Percentiles rank a stretch among this genome's conserved stretches.
phyloP scores from a whole-genome alignment of 1,140 invertebrate species.

The Drosophila ironensis region DNA sequence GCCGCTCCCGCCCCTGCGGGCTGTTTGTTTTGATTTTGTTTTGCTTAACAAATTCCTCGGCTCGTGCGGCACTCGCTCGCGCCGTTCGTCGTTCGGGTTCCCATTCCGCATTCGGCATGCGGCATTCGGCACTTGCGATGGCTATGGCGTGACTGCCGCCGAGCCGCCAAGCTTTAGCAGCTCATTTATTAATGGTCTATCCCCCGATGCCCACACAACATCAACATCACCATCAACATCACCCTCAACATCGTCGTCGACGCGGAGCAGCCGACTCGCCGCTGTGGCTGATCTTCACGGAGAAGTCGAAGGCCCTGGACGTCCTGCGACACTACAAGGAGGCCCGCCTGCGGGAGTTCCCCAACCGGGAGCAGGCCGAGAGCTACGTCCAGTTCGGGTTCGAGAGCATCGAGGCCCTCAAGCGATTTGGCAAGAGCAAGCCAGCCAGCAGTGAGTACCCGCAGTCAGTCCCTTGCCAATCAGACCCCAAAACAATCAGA shows the following conservation, averaged over 20 bases:
- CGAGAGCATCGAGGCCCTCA: constrained; percentile 77
- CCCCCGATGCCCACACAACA: not conserved
- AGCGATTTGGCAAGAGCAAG: constrained; percentile 49
- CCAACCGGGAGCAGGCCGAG: constrained; percentile 86
- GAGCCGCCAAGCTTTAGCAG: constrained; percentile 28
- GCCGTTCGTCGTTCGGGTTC: not conserved
- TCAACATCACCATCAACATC: not conserved
- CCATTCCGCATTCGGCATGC: no score
- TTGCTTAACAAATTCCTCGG: constrained; percentile 57
- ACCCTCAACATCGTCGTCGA: not conserved
- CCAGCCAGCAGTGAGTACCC: constrained; percentile 54
- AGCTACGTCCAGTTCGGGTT: constrained; percentile 86
- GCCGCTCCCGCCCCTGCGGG: not conserved
- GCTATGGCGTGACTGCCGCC: constrained; percentile 69
- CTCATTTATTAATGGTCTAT: constrained; percentile 19
- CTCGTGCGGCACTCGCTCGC: constrained; percentile 8
- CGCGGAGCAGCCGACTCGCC: constrained; percentile 57
- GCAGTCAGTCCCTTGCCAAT: no score
- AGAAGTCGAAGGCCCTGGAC: constrained; percentile 88
- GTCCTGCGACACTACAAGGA: constrained; percentile 88
- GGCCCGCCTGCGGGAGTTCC: constrained; percentile 90
- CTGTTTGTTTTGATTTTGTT: constrained; percentile 44
- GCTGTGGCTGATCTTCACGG: constrained; percentile 84
- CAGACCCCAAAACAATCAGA: no score
- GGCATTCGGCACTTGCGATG: constrained; percentile 5